Base-by-base conservation (phyloP, 1,140 invertebrate genomes). In the Lethocerus indicus region DNA sequence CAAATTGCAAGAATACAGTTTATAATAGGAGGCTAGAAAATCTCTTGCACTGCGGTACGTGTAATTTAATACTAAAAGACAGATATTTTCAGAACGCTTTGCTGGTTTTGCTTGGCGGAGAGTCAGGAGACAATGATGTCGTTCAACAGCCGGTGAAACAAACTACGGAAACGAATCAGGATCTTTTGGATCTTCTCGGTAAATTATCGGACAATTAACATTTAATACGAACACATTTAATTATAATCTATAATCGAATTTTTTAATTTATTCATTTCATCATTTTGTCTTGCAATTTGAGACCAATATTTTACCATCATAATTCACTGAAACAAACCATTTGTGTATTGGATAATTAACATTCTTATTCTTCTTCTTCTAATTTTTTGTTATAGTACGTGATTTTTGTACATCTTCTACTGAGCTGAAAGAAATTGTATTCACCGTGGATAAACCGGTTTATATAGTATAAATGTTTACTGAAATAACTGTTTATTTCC, bases 171-270 rank as follows among this genome's bases (percentile, higher is more conserved):
- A 76, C 76, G 58, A 78, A 81, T 64, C 77, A 84, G 67, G 83
- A 91, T 68, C 73, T 93, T 45, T 67, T 94, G 52, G 89, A 93
- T 67, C 71, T 95, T 32, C 69, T 93, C 29, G 86, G 84, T 61
- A 53, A 46, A 21, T 53, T 48, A 24, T 13, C 29, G 18, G 28
- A 36, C 4, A 18, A n/a, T 29, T 46, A 35, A 29, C 16, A 24
- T 46, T 14, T 46, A 20, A 28, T 44, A n/a, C n/a, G n/a, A n/a
- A n/a, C n/a, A n/a, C n/a, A n/a, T n/a, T n/a, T n/a, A n/a, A n/a
- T n/a, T n/a, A n/a, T n/a, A n/a, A n/a, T n/a, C n/a, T n/a, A n/a
- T n/a, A n/a, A n/a, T n/a, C n/a, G n/a, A n/a, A n/a, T n/a, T 1
- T 25, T 23, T 26, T 24, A 25, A 27, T 25, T 18, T 40, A 9